Evolutionary conservation across 1,140 invertebrate species (phyloP), one percentile per base, ranked within the genome.

Genomic region (Tetranychus cinnabarinus): DNA sequence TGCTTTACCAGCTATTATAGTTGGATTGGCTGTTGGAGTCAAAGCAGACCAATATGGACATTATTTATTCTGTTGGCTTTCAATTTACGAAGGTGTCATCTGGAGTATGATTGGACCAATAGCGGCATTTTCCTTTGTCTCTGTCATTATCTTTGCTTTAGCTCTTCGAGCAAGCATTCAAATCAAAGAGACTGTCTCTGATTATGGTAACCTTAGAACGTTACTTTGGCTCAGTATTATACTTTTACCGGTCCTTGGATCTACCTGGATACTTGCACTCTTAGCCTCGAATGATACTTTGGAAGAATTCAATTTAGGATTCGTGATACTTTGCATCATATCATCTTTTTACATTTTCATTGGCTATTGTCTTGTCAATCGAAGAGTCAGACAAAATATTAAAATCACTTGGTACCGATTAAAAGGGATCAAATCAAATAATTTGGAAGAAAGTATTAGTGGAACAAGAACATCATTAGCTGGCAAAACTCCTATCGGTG

Each of bases 21-120:
- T 95, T 5, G 86, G 86, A 47, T 74, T 96, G 6, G 82, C 89
- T 34, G 86, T 93, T 23, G 88, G 88, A 0, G 86, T 96, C 0
- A 77, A 88, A 54, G 87, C 88, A n/a, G 87, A 93, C 70, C 88
- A 91, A 69, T 97, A 95, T 72, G 91, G 89, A 63, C 92, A 89
- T 70, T 82, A 82, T 67, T 81, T 86, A 63, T 92, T 92, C 70
- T 95, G 89, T 70, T 95, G 89, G 89, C 75, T 95, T n/a, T 88
- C 85, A 1, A 80, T 90, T 10, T 88, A 91, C 69, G 87, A 92
- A 70, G 82, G 82, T 34, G 83, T 90, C 12, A 82, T 91, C 7
- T 92, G 88, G 88, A 84, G 86, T 72, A 76, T 92, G 60, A 84
- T 92, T 65, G 85, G 85, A 8, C 88, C 88, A 2, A 81, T 88